phyloP scores from a whole-genome alignment of 1,140 invertebrate genomes.

The Calliopsis andreniformis region DNA sequence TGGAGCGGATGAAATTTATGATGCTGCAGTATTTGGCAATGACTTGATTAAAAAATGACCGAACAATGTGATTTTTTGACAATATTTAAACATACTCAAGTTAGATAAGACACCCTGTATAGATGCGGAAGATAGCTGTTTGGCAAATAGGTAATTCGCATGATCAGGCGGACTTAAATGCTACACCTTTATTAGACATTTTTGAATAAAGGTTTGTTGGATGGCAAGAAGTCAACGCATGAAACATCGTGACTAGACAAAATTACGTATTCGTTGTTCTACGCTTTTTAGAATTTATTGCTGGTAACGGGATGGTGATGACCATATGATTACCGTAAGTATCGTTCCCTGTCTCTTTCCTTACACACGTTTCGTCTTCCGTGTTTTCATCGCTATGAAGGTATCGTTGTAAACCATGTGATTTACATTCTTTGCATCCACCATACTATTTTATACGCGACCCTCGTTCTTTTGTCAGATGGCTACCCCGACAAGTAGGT shows the following conservation, averaged over 20 bases:
- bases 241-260: conserved; percentile 55
- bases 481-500: no score
- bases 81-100: no score
- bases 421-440: conserved; percentile 59
- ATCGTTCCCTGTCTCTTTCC: conserved; percentile 46
- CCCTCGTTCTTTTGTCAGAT: not conserved
- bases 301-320: conserved; percentile 65
- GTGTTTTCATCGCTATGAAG: conserved; percentile 35
- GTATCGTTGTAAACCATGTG: conserved; percentile 48
- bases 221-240: conserved; percentile 22
- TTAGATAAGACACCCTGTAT: no score
- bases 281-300: conserved; percentile 65
- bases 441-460: conserved; percentile 36
- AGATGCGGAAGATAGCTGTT: no score
- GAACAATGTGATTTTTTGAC: no score
- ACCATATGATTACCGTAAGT: conserved; percentile 64
- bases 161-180: not conserved
- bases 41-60: no score
- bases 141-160: no score
- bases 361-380: conserved; percentile 12
- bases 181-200: conserved; percentile 29
- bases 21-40: no score
- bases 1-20: no score
- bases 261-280: conserved; percentile 65
- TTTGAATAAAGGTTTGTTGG: conserved; percentile 32